Evolutionary conservation across 2,888 invertebrate genomes (phyloP).

Genomic region (Volucella zonaria): DNA sequence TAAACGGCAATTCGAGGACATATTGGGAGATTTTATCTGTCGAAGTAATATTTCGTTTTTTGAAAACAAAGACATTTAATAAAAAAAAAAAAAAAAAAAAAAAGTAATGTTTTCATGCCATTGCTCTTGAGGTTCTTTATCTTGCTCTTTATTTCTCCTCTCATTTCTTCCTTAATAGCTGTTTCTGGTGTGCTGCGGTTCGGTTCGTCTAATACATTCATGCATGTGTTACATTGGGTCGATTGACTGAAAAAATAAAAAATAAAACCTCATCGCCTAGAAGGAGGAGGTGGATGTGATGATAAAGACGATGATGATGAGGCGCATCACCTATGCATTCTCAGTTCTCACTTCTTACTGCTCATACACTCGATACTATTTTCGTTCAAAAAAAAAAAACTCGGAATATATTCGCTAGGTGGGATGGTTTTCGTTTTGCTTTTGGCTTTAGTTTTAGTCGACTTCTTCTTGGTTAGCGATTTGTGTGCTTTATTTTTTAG

Average conservation of each 20-base stretch:
- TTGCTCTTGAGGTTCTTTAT: not conserved
- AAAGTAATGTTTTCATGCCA: slow-evolving; percentile 32
- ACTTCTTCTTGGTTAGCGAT: too few relatives aligned
- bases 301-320: slow-evolving; percentile 50
- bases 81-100: slow-evolving; percentile 32
- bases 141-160: not conserved
- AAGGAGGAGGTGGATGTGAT: slow-evolving; percentile 15
- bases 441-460: too few relatives aligned
- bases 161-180: slow-evolving; percentile 12
- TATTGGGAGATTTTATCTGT: too few relatives aligned
- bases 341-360: slow-evolving; percentile 15
- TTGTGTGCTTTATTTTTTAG: not conserved
- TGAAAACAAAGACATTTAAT: slow-evolving; percentile 17
- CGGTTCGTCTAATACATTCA: slow-evolving; percentile 49
- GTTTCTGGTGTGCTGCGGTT: not conserved
- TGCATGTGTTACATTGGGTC: slow-evolving; percentile 48
- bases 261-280: not conserved
- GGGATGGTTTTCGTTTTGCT: not conserved
- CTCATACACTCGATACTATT: slow-evolving; percentile 61
- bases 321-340: slow-evolving; percentile 63
- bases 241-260: slow-evolving; percentile 3
- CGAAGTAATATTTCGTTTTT: slow-evolving; percentile 3
- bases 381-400: slow-evolving; percentile 38
- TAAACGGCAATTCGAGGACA: not conserved
- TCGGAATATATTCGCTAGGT: not conserved